Conservation (phyloP, 1,140 invertebrate genomes). For the Colletes latitarsis region DNA sequence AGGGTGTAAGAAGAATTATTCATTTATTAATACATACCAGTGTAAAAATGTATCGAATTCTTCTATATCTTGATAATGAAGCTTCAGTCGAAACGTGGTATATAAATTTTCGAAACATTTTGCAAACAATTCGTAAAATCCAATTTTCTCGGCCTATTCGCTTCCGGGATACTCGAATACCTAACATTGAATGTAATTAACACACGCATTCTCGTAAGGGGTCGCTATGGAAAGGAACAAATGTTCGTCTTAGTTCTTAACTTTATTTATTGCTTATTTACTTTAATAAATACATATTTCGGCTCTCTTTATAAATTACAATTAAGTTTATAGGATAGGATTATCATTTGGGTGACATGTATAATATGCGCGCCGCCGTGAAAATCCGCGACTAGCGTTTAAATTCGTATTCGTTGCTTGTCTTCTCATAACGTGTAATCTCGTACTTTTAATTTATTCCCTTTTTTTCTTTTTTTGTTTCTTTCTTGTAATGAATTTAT, state of each 20-base stretch:
- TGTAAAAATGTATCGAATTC: too few relatives aligned
- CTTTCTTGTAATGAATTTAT: not conserved
- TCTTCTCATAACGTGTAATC: slow-evolving; percentile 24
- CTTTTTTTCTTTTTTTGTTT: slow-evolving; percentile 1
- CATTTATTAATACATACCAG: too few relatives aligned
- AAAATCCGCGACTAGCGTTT: slow-evolving; percentile 48
- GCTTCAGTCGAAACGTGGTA: too few relatives aligned
- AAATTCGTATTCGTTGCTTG: slow-evolving; percentile 15
- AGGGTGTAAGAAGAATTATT: too few relatives aligned
- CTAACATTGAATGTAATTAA: too few relatives aligned
- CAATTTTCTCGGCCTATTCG: too few relatives aligned
- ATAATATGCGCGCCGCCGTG: slow-evolving; percentile 60
- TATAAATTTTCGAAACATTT: too few relatives aligned
- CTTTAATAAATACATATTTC: slow-evolving; percentile 82
- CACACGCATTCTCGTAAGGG: too few relatives aligned
- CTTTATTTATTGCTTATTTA: slow-evolving; percentile 81
- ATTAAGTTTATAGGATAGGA: slow-evolving; percentile 80
- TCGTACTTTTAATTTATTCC: not conserved
- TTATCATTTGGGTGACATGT: slow-evolving; percentile 64
- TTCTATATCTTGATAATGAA: too few relatives aligned
- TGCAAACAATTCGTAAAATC: too few relatives aligned
- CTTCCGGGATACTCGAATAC: too few relatives aligned
- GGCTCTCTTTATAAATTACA: slow-evolving; percentile 81
- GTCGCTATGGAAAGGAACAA: not conserved
- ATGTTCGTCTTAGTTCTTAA: slow-evolving; percentile 64